Percentiles rank a stretch among this genome's conserved stretches.
These are phyloP conservation scores for Ophioderma brevispina DNA, from an alignment of 35 echinoderm and acorn worm species.

Conservation along the genomic window DNA sequence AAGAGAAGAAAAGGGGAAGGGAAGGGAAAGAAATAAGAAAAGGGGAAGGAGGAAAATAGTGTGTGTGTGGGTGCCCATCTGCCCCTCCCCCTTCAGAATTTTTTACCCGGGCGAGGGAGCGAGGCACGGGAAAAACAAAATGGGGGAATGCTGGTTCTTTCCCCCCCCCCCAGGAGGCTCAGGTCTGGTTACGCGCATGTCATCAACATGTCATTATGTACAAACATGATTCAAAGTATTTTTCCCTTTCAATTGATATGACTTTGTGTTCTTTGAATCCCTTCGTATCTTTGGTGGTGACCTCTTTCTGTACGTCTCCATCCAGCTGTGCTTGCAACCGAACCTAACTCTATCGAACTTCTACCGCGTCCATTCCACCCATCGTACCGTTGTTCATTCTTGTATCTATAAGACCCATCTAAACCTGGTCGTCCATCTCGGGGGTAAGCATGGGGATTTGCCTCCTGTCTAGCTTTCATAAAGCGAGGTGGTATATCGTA, in stretches of 20 bases:
- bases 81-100: no score
- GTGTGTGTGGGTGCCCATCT: no score
- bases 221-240: no score
- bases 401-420: not conserved
- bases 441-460: not conserved
- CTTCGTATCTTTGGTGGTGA: not conserved
- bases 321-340: not conserved
- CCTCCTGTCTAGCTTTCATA: not conserved
- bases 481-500: not conserved
- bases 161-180: no score
- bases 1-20: no score
- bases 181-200: no score
- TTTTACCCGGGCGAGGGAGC: no score
- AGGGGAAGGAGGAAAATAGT: no score
- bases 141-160: no score
- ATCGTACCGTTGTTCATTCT: not conserved
- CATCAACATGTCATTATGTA: no score
- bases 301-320: not conserved
- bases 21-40: no score
- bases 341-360: not conserved
- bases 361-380: not conserved
- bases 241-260: not conserved
- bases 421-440: not conserved
- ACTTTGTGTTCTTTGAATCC: not conserved
- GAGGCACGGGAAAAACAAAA: no score